Base-by-base conservation (phyloP, 2,888 invertebrate genomes). In the Ischnura elegans region DNA sequence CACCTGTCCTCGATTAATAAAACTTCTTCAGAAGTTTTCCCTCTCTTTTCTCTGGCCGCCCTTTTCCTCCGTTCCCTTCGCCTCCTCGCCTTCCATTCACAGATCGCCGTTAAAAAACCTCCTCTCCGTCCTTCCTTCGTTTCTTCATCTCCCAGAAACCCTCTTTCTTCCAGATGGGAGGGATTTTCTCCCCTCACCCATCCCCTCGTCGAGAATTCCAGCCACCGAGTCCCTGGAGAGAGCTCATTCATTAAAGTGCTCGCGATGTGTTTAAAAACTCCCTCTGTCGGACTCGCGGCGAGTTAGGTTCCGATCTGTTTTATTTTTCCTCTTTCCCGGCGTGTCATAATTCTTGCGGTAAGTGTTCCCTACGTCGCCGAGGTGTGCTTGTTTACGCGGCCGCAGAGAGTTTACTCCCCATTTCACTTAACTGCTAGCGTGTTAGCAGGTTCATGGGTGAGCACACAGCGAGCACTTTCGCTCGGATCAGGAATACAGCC, bases 1-100 rank as follows among this genome's bases (percentile, higher is more conserved):
- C 76, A 76, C 76, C 76, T 76, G 76, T 36, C 76, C 76, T 13
- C 76, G 76, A 76, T 76, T 76, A 76, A 76, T 76, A 76, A 76
- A 76, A 76, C 76, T 36, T 36, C 76, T 36, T 36, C 3, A 76
- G 36, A 76, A 76, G 36, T 36, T 76, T 36, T 76, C 76, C 36
- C 36, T 76, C 76, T 16, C 76, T 76, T 36, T n/a, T n/a, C 2
- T 61, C n/a, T n/a, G n/a, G n/a, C n/a, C n/a, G n/a, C n/a, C n/a
- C n/a, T n/a, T 3, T 36, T 76, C 13, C 36, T 36, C 16, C 76
- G 3, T 13, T 16, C 29, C 76, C 76, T 2, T 76, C 36, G 36
- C 10, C 61, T 2, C 61, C 76, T 76, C 5, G 76, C 36, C 76
- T n/a, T 76, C 76, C 76, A 76, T 76, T 76, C 76, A 76, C 76